Evolutionary conservation across 2,888 invertebrate species (phyloP).

Genomic region (Strigamia transsilvanica): DNA sequence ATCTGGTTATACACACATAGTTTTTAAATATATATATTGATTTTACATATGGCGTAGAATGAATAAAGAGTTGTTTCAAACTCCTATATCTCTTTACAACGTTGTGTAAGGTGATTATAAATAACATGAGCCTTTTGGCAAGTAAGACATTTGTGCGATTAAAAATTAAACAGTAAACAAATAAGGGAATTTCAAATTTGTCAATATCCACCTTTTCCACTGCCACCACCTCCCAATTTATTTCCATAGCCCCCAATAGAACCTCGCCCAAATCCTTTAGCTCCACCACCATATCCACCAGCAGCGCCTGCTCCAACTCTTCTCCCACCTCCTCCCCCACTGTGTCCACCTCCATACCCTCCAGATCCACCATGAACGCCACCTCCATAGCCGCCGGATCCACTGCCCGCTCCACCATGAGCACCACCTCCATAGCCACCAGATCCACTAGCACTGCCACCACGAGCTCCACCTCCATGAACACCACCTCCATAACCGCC

Average conservation of each 20-base stretch:
- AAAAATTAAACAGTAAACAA: background rate
- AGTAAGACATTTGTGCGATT: background rate
- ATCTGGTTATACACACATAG: background rate
- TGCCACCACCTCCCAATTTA: background rate
- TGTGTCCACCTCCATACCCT: too few relatives aligned
- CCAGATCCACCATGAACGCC: too few relatives aligned
- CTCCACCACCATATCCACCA: too few relatives aligned
- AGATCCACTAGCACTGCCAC: background rate
- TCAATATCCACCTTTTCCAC: background rate
- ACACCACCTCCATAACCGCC: background rate
- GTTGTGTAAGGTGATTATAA: slow-evolving; percentile 10
- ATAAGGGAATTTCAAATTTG: background rate
- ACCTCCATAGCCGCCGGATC: too few relatives aligned
- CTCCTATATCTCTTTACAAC: background rate
- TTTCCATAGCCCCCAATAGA: too few relatives aligned
- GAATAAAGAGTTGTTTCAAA: background rate
- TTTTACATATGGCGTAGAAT: slow-evolving; percentile 12
- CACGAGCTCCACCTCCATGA: background rate
- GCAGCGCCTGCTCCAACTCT: too few relatives aligned
- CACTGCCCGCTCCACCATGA: background rate
- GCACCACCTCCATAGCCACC: background rate
- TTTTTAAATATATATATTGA: background rate
- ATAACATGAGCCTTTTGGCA: slow-evolving; percentile 21
- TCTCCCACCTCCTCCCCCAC: too few relatives aligned
- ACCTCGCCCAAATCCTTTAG: too few relatives aligned